A percentile compares a stretch with the other conserved stretches of the same genome.
phyloP scores from a whole-genome alignment of 2,888 invertebrate genomes.

The Agrochola lota region DNA sequence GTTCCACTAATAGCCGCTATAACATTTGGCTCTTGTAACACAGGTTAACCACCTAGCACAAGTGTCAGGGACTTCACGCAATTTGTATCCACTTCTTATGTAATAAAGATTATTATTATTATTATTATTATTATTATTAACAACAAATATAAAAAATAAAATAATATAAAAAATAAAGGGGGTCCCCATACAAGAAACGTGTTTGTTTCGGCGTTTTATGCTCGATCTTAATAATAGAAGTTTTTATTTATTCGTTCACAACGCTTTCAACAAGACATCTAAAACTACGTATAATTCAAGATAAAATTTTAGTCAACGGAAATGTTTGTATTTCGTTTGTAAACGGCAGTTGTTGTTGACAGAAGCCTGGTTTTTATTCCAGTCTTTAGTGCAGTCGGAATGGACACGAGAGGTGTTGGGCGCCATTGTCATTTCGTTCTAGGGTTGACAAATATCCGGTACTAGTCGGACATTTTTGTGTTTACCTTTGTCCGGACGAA shows the following conservation, averaged over 20 bases:
- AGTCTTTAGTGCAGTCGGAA: constrained; percentile 36
- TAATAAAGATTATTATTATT: too few species aligned
- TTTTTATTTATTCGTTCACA: background rate
- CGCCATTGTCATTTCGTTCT: constrained; percentile 28
- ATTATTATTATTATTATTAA: too few species aligned
- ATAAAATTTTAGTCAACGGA: constrained; percentile 16
- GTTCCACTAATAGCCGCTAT: too few species aligned
- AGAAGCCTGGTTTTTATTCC: constrained; percentile 39
- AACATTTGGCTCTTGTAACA: too few species aligned
- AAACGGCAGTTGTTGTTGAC: constrained; percentile 38
- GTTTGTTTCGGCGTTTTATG: too few species aligned
- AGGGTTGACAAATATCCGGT: constrained; percentile 44
- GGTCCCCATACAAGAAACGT: too few species aligned
- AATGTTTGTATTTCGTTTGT: constrained; percentile 42
- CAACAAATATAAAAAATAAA: too few species aligned
- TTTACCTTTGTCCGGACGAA: constrained; percentile 16
- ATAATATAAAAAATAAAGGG: too few species aligned
- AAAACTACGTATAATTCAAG: constrained; percentile 18
- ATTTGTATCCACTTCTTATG: too few species aligned
- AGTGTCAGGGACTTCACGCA: too few species aligned
- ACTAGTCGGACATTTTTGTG: constrained; percentile 16
- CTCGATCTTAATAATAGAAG: background rate
- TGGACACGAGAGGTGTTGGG: constrained; percentile 36
- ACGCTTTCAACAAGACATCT: background rate
- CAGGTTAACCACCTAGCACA: too few species aligned